Evolutionary conservation across 1,140 invertebrate species (phyloP), one percentile per base, ranked within the genome.

Genomic region (Drosophila repletoides): DNA sequence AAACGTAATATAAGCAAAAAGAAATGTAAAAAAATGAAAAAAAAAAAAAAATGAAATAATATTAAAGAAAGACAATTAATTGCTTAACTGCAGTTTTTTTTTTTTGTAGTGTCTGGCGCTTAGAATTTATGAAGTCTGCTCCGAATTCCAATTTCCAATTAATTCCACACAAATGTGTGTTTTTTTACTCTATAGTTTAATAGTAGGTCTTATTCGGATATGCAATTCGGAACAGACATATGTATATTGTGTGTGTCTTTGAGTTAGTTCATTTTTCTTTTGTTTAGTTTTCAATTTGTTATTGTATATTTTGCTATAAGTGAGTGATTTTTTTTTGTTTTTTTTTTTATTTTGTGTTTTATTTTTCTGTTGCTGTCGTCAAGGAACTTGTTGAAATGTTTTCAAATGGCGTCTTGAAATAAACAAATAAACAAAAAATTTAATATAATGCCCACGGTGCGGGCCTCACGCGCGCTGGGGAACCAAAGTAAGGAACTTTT

Each of bases 401-500:
- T 83, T 81, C 81, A 61, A 73, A 83, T 83, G 80, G 80, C 80
- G 66, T 83, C 55, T 72, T 73, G 52, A 45, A 59, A 48, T 64
- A 45, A 64, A 48, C 28, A 61, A 53, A 21, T 74, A 65, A 73
- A 75, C 56, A 69, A 79, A 72, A 60, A 67, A 72, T 76, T 88
- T 59, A 71, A 63, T 49, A 55, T 65, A 49, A 86, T 69, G 64
- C 72, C 63, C 66, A 77, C 55, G 64, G 52, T 61, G 60, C 60
- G 59, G 58, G 45, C 43, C 43, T 43, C 52, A 34, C 51, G 22
- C 58, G 48, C 65, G 48, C 58, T n/a, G 76, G 74, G 74, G 75
- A 88, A 75, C 79, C 74, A 88, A 88, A 80, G 60, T 80, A 86
- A 88, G 84, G 84, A 88, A 88, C 84, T 88, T 88, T 80, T 73